These are phyloP conservation scores for Cuniculus paca DNA, from an alignment of 2,797 vertebrate species.

Conservation along the genomic window DNA sequence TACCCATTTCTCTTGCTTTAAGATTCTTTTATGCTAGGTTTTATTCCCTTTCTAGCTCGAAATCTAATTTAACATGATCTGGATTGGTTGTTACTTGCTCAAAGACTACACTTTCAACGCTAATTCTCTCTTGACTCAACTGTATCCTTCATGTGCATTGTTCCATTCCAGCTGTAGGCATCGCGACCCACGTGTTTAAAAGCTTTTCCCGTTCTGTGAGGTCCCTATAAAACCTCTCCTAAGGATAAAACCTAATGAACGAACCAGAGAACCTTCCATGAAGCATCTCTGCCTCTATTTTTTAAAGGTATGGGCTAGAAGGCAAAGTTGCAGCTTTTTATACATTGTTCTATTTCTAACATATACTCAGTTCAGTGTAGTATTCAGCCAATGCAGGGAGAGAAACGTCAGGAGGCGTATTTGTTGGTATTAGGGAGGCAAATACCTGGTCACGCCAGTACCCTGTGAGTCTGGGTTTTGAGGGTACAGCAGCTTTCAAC, in stretches of 20 bases:
- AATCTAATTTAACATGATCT: not conserved
- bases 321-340: not conserved
- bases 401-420: not conserved
- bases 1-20: not conserved
- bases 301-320: not conserved
- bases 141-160: not conserved
- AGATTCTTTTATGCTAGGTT: not conserved
- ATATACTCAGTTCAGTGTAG: not conserved
- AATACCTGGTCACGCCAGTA: not conserved
- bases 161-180: not conserved
- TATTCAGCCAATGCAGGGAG: not conserved
- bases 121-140: not conserved
- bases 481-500: not conserved
- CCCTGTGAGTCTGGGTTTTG: not conserved
- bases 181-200: not conserved
- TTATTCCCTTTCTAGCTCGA: not conserved
- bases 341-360: not conserved
- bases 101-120: not conserved
- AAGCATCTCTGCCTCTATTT: not conserved
- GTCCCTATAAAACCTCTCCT: not conserved
- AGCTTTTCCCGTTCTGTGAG: not conserved
- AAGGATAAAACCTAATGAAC: not conserved
- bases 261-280: not conserved
- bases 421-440: not conserved
- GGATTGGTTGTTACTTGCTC: not conserved